Evolutionary conservation across 2,797 vertebrate species (phyloP), one percentile per base, ranked within the genome.

Genomic region (Trachurus trachurus): DNA sequence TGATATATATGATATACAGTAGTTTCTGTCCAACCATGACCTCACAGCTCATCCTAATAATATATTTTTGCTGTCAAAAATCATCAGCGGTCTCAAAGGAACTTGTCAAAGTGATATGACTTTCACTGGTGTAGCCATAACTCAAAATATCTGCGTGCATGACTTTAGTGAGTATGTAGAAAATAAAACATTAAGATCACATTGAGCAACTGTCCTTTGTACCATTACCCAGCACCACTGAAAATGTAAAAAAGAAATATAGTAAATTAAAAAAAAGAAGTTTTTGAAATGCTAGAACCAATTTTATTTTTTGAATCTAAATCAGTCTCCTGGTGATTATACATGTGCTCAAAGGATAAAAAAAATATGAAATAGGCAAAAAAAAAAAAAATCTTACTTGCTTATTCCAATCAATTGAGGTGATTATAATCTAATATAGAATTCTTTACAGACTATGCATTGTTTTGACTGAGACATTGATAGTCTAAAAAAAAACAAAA

Each of bases 81-180:
- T 2, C 29, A 93, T 93, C 7, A 94, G 82, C 93, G 92, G 13
- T 52, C 17, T 78, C 6, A 65, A 70, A 95, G 92, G 90, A 93
- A 60, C n/a, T 37, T 66, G 22, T 37, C 54, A 66, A 68, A 80
- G 47, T 60, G 9, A 90, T 93, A 91, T 92, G 86, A 89, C 58
- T 73, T 90, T 93, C 88, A 94, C 93, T 83, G 88, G 78, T 91
- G 91, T 90, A 90, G 95, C 94, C 95, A 95, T 86, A 96, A 95
- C 92, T 95, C 92, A 95, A 50, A 26, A 21, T 16, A 42, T 42
- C 92, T 92, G 53, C 4, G 4, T 93, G 91, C 15, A 21, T 91
- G 91, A 54, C 37, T 15, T 89, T 93, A 91, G 87, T 94, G 92
- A 93, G 90, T 87, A 93, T 95, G 94, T 94, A 92, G 90, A 94